A percentile compares a stretch with the other conserved stretches of the same genome.
These are phyloP conservation scores for Pseudorhombus dupliciocellatus DNA, from an alignment of 2,113 vertebrate species.

Conservation along the genomic window DNA sequence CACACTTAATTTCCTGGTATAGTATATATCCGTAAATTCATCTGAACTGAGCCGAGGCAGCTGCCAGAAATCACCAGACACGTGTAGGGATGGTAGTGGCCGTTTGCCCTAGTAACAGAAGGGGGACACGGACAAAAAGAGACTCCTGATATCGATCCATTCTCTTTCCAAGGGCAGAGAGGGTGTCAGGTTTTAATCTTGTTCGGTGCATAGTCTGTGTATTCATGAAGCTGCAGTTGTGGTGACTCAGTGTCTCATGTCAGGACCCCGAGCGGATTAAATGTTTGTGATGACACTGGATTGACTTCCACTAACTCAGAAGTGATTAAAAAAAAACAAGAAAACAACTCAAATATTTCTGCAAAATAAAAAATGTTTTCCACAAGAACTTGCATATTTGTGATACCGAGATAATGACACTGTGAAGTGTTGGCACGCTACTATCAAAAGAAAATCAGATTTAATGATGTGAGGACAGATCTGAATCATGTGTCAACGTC, in stretches of 20 bases:
- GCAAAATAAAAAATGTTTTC: not conserved
- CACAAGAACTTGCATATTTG: not conserved
- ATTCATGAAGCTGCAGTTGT: conserved; percentile 38
- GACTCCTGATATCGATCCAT: conserved; percentile 61
- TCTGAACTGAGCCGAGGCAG: not conserved
- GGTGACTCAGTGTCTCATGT: conserved; percentile 34
- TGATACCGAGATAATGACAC: not conserved
- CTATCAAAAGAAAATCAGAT: conserved; percentile 15
- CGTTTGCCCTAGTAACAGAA: conserved; percentile 44
- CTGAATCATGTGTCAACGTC: conserved; percentile 5
- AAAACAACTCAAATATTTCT: not conserved
- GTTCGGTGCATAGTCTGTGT: conserved; percentile 46
- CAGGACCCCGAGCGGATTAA: conserved; percentile 20
- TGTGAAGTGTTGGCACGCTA: not conserved
- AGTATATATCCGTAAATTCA: conserved; percentile 7
- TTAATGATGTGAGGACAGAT: conserved; percentile 1
- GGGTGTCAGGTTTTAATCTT: conserved; percentile 69
- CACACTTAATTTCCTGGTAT: conserved; percentile 14
- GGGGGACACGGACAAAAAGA: conserved; percentile 43
- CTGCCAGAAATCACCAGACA: conserved; percentile 11
- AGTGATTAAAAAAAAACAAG: not conserved
- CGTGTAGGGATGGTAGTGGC: conserved; percentile 20
- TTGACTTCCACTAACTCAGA: not conserved
- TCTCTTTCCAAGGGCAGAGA: conserved; percentile 68
- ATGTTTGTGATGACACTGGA: conserved; percentile 14